Evolutionary conservation across 2,888 invertebrate species (phyloP).

Genomic region (Tinea semifulvella): DNA sequence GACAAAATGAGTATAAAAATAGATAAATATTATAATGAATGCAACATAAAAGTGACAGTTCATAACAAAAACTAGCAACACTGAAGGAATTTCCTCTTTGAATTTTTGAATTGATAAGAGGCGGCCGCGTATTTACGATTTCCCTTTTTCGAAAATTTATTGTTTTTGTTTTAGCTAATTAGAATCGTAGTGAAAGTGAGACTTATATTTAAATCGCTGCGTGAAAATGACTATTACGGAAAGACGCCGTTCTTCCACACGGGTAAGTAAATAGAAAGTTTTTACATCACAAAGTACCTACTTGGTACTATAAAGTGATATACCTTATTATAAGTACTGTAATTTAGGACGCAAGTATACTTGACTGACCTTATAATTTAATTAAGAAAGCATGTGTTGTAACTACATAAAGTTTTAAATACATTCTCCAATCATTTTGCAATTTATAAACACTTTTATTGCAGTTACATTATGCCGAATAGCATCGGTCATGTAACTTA

Average conservation of each 20-base stretch:
- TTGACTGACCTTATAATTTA: too few relatives aligned
- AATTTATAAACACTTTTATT: not conserved
- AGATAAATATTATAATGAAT: not conserved
- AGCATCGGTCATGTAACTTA: not conserved
- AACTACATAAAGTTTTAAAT: not conserved
- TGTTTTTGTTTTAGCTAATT: not conserved
- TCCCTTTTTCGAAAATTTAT: not conserved
- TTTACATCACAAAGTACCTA: too few relatives aligned
- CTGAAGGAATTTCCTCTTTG: not conserved
- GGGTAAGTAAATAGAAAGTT: constrained; percentile 9
- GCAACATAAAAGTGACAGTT: not conserved
- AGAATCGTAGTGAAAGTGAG: not conserved
- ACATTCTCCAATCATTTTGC: not conserved
- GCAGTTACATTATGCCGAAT: not conserved
- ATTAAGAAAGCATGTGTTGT: not conserved
- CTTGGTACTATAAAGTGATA: too few relatives aligned
- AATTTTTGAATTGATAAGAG: not conserved
- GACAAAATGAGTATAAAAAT: too few relatives aligned
- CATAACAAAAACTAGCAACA: not conserved
- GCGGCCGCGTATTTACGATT: not conserved
- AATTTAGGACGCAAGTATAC: too few relatives aligned
- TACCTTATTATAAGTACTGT: too few relatives aligned
- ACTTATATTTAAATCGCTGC: not conserved
- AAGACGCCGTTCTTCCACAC: not conserved
- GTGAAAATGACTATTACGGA: not conserved